Conservation (phyloP, 2,888 invertebrate species). For the Drosophila nr. medialis region DNA sequence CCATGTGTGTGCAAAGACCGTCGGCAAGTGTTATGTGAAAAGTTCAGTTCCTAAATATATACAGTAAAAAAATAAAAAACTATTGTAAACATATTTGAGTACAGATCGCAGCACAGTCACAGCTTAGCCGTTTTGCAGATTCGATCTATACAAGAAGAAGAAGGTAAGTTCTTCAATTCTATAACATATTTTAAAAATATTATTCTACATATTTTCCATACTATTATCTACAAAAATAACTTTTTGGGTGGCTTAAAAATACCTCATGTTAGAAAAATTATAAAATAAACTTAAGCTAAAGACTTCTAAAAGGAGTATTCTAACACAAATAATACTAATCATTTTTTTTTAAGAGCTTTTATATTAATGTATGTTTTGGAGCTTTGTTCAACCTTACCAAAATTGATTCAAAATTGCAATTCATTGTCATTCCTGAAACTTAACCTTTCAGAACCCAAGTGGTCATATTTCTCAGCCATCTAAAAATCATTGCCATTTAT, state of each 20-base stretch:
- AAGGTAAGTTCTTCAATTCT: conserved; percentile 32
- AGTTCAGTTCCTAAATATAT: conserved; percentile 23
- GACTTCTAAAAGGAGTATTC: neutral
- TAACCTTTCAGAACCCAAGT: neutral
- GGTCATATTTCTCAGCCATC: neutral
- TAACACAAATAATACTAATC: neutral
- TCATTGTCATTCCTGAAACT: neutral
- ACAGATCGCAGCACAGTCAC: conserved; percentile 1
- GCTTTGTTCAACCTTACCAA: neutral
- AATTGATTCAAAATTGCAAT: neutral
- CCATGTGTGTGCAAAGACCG: conserved; percentile 52
- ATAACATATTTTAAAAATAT: neutral
- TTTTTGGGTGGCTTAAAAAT: neutral
- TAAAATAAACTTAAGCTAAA: neutral
- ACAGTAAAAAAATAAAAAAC: neutral
- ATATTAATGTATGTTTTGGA: neutral
- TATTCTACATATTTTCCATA: neutral
- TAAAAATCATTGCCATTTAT: neutral
- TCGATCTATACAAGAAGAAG: conserved; percentile 4
- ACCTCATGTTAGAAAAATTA: neutral
- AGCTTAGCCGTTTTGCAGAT: neutral
- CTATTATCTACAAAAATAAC: neutral
- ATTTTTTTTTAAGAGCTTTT: neutral
- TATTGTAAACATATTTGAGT: conserved; percentile 1
- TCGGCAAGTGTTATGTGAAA: conserved; percentile 59